These are phyloP conservation scores for Synodontis membranacea DNA, from an alignment of 2,113 vertebrate genomes.

Conservation along the genomic window DNA sequence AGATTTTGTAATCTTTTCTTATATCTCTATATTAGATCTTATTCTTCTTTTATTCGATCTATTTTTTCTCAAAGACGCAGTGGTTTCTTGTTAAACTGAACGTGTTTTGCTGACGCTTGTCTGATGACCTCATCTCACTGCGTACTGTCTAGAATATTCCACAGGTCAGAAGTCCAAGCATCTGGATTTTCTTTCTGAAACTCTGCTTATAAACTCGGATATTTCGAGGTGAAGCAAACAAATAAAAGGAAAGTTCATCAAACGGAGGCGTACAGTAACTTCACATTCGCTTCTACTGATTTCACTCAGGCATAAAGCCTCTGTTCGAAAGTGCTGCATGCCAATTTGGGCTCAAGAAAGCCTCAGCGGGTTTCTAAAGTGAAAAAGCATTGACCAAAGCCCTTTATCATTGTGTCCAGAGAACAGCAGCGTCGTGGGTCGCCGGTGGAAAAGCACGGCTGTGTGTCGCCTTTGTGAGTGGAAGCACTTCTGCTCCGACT, in stretches of 20 bases:
- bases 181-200: not conserved
- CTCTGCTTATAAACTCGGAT: not conserved
- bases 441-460: not conserved
- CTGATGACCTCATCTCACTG: not conserved
- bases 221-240: not conserved
- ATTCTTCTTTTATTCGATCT: not conserved
- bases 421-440: conserved; percentile 23
- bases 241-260: not conserved
- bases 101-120: not conserved
- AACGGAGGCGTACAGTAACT: not conserved
- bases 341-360: not conserved
- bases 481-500: conserved; percentile 47
- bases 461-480: conserved; percentile 40
- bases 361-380: conserved; percentile 21
- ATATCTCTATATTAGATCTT: not conserved
- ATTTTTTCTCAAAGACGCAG: not conserved
- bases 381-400: conserved; percentile 26
- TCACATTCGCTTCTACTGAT: not conserved
- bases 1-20: not conserved
- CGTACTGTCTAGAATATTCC: not conserved
- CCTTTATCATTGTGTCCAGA: conserved; percentile 8
- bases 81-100: not conserved
- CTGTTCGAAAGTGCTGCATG: not conserved
- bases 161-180: no score
- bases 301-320: not conserved